Conservation (phyloP, 2,888 invertebrate species). For the Rhamphomyia laevipes region DNA sequence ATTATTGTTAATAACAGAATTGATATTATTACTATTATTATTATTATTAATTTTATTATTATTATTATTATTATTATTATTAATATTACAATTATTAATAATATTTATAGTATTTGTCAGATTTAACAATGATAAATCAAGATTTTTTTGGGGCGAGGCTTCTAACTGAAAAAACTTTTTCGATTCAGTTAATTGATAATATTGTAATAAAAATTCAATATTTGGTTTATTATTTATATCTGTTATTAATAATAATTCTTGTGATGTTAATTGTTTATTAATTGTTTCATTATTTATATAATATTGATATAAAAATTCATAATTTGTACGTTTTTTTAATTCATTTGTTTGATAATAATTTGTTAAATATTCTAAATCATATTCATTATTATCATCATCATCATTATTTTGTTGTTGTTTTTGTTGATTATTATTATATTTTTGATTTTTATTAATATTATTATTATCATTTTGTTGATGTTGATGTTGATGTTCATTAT, state of each 20-base stretch:
- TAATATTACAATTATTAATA: not conserved
- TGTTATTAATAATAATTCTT: not conserved
- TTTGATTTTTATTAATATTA: conserved; percentile 9
- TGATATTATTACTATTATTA: conserved; percentile 12
- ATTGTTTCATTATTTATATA: conserved; percentile 29
- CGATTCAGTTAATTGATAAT: conserved; percentile 36
- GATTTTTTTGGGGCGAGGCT: conserved; percentile 34
- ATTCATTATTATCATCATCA: not conserved
- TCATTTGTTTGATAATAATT: conserved; percentile 35
- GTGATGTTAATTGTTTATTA: not conserved
- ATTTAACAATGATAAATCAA: conserved; percentile 26
- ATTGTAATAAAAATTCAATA: conserved; percentile 34
- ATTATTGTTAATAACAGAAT: not conserved
- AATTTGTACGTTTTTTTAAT: conserved; percentile 30
- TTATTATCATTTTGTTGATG: too few species aligned
- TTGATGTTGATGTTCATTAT: conserved; percentile 24
- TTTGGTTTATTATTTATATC: conserved; percentile 24
- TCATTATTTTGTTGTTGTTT: conserved; percentile 20
- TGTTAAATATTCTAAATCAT: conserved; percentile 30
- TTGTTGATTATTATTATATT: conserved; percentile 15
- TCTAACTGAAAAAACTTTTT: conserved; percentile 40
- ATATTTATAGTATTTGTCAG: conserved; percentile 4
- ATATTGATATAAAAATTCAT: conserved; percentile 35
- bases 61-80: not conserved
- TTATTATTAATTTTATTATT: conserved; percentile 7